These are phyloP conservation scores for Rhegmatorhina hoffmannsi DNA, from an alignment of 2,113 vertebrate species.

Conservation along the genomic window DNA sequence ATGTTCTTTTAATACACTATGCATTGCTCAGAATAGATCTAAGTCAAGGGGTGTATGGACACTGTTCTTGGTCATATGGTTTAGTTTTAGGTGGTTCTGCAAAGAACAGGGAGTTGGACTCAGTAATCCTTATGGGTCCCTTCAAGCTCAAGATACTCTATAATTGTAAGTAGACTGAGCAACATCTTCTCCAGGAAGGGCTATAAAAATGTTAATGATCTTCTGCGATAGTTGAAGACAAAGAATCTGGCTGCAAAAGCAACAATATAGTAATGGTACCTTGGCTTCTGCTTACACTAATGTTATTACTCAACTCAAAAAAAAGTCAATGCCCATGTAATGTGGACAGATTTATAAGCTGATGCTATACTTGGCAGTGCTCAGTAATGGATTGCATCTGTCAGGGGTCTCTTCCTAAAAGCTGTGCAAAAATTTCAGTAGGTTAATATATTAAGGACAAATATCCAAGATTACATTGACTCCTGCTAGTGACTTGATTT, in stretches of 20 bases:
- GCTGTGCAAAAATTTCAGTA: background rate
- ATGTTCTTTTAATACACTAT: background rate
- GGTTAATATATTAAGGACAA: background rate
- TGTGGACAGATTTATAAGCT: background rate
- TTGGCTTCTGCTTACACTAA: background rate
- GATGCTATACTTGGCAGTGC: fast-evolving
- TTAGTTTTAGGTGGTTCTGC: background rate
- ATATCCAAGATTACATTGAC: background rate
- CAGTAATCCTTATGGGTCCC: background rate
- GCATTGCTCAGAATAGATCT: background rate
- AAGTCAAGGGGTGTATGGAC: background rate
- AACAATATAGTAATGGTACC: background rate
- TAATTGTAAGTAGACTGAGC: background rate
- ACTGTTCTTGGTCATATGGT: background rate
- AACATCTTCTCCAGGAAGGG: background rate
- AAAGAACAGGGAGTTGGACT: background rate
- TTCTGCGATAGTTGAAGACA: background rate
- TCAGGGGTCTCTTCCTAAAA: background rate
- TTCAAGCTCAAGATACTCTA: background rate
- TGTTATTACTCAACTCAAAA: background rate
- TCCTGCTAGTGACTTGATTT: background rate
- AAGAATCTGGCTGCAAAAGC: background rate
- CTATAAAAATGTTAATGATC: background rate
- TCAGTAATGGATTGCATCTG: background rate
- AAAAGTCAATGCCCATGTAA: background rate